These are phyloP conservation scores for Heterochromis multidens DNA, from an alignment of 2,113 vertebrate species.

Conservation along the genomic window DNA sequence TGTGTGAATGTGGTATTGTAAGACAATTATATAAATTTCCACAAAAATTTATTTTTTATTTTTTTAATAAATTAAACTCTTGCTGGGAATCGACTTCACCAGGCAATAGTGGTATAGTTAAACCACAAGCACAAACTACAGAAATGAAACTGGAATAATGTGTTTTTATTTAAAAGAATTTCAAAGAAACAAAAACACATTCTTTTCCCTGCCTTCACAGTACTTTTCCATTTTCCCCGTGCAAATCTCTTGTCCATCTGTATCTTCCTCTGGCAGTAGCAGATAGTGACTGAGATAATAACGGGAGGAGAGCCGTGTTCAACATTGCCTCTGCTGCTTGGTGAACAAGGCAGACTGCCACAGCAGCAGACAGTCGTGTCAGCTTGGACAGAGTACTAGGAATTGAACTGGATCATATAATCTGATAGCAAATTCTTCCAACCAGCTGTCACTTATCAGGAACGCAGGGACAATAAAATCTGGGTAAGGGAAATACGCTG, in stretches of 20 bases:
- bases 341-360: slow-evolving; percentile 53
- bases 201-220: neutral
- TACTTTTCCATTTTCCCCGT: neutral
- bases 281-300: slow-evolving; percentile 57
- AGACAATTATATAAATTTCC: too few relatives aligned
- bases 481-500: neutral
- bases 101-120: neutral
- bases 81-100: neutral
- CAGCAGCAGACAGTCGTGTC: slow-evolving; percentile 44
- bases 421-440: slow-evolving; percentile 24
- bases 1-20: neutral
- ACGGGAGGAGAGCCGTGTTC: slow-evolving; percentile 32
- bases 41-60: too few relatives aligned
- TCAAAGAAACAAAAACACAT: neutral
- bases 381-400: slow-evolving; percentile 26
- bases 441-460: slow-evolving; percentile 19
- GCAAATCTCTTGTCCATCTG: slow-evolving; percentile 48
- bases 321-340: slow-evolving; percentile 31
- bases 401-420: slow-evolving; percentile 21
- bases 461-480: neutral
- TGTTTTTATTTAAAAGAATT: neutral
- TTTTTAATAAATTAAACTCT: neutral
- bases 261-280: slow-evolving; percentile 41
- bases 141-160: neutral
- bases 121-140: neutral